Base-by-base conservation (phyloP, 2,888 invertebrate genomes). In the Coleophora flavipennella region DNA sequence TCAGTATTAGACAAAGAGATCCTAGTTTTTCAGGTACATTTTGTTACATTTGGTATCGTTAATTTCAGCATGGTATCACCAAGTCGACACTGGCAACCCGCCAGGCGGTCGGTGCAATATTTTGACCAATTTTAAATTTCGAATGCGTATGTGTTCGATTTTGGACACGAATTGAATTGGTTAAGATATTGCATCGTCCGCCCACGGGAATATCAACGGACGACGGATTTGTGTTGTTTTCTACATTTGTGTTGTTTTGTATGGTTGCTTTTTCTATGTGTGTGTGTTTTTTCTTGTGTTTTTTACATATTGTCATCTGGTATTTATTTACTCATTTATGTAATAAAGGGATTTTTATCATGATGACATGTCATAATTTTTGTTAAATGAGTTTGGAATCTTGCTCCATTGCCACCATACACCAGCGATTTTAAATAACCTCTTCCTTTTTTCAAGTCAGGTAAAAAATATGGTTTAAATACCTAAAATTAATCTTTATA, bases 151-250 rank as follows among this genome's bases (percentile, higher is more conserved):
- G 46, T 41, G 39, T 43, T 50, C 52, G 46, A 48, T 36, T 41
- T 49, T 37, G 44, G 44, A 48, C 50, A 45, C 50, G 49, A 50
- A 50, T 43, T 80, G 83, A 84, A 80, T 84, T 84, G 84, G 84
- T 84, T 84, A 84, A 84, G 83, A 83, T 84, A 84, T 84, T 84
- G 84, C 84, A 84, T 84, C 84, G 80, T 74, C 66, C 57, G 75
- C 77, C 78, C 68, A 68, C 57, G 80, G 77, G 70, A 57, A 55
- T 51, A 27, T 56, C 80, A 44, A 13, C 76, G 69, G 31, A 10
- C 29, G 29, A 29, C 11, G 59, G 62, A 59, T 57, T 38, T 38
- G 31, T 39, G 36, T 40, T 36, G 43, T 36, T 40, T 42, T 35
- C 38, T 37, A 36, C 36, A 45, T 45, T 44, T 39, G 43, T 47